phyloP scores from a whole-genome alignment of 2,113 vertebrate species.

The Arvicanthis niloticus region DNA sequence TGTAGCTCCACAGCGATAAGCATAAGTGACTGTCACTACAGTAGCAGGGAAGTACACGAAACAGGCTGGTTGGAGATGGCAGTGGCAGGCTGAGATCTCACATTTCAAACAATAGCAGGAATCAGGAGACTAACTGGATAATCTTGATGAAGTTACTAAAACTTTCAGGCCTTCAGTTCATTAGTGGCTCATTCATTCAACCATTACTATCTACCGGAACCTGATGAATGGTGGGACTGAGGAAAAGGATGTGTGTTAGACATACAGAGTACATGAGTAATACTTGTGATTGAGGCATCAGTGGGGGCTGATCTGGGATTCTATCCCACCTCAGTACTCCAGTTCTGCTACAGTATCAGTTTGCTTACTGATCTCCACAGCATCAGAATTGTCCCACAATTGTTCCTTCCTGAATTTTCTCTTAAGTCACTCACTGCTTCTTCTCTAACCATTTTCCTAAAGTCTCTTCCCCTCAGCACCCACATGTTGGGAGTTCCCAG shows the following conservation, averaged over 20 bases:
- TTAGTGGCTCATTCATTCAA: neutral
- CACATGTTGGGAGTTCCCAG: neutral
- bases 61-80: neutral
- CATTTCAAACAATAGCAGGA: neutral
- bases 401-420: neutral
- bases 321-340: neutral
- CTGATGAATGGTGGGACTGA: neutral
- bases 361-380: neutral
- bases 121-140: neutral
- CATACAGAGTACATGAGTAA: neutral
- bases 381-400: neutral
- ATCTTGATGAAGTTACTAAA: neutral
- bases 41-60: neutral
- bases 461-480: too few species aligned
- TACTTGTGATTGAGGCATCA: neutral
- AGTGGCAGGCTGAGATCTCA: neutral
- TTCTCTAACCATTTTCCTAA: neutral
- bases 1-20: neutral
- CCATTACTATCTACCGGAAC: fast-evolving
- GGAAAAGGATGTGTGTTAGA: neutral
- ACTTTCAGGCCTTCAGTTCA: neutral
- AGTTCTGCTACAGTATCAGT: fast-evolving
- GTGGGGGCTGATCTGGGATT: neutral
- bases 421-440: neutral
- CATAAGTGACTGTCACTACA: neutral